These are phyloP conservation scores for Xyrichtys novacula DNA, from an alignment of 2,797 vertebrate species.

Conservation along the genomic window DNA sequence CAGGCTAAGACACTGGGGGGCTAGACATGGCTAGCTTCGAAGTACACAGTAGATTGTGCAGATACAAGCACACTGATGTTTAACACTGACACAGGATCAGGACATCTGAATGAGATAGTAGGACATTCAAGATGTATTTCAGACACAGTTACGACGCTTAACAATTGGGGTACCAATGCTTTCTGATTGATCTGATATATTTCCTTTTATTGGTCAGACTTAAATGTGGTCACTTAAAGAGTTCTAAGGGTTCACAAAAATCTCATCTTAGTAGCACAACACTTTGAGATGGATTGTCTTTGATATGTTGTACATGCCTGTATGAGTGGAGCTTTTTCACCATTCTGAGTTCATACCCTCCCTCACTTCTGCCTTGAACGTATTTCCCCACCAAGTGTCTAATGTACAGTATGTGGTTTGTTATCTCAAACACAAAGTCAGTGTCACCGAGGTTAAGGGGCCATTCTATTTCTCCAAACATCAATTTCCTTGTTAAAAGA, in stretches of 20 bases:
- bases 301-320: slow-evolving; percentile 32
- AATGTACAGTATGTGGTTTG: slow-evolving; percentile 47
- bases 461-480: slow-evolving; percentile 50
- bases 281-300: slow-evolving; percentile 53
- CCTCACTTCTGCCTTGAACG: slow-evolving; percentile 25
- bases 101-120: slow-evolving; percentile 43
- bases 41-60: slow-evolving; percentile 60
- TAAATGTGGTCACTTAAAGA: slow-evolving; percentile 36
- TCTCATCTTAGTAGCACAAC: slow-evolving; percentile 33
- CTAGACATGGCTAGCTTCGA: slow-evolving; percentile 57
- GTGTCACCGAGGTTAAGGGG: slow-evolving; percentile 38
- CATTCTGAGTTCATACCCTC: slow-evolving; percentile 6
- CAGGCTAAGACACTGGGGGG: slow-evolving; percentile 68
- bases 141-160: slow-evolving; percentile 36
- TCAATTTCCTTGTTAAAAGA: slow-evolving; percentile 35
- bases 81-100: slow-evolving; percentile 58
- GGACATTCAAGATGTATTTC: slow-evolving; percentile 33
- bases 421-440: slow-evolving; percentile 49
- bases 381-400: slow-evolving; percentile 8
- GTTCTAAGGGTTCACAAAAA: slow-evolving; percentile 17
- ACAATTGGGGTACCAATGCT: slow-evolving; percentile 5
- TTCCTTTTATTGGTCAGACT: slow-evolving; percentile 20
- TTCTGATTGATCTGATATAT: slow-evolving; percentile 3
- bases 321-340: slow-evolving; percentile 37
- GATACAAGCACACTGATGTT: slow-evolving; percentile 76